Evolutionary conservation across 35 echinoderm and acorn worm genomes (phyloP).

Genomic region (Amphiura filiformis): DNA sequence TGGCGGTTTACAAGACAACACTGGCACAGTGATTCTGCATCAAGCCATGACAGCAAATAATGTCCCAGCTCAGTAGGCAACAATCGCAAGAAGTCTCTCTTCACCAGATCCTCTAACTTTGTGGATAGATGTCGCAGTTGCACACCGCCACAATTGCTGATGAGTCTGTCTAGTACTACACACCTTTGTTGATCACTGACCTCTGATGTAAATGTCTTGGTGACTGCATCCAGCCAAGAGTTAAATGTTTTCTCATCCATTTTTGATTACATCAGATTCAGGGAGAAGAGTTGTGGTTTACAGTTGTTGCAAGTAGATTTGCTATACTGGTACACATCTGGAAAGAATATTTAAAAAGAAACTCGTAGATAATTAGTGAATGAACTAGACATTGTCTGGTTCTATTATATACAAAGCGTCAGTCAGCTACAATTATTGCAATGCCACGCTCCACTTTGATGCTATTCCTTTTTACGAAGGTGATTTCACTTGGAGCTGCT

Average conservation of each 20-base stretch:
- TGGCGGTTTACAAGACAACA: constrained; percentile 83
- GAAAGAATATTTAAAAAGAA: no score
- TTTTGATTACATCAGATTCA: background rate
- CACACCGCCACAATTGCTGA: constrained; percentile 44
- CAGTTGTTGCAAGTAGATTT: no score
- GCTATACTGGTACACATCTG: no score
- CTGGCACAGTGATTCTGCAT: constrained; percentile 62
- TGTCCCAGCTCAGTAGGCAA: constrained; percentile 76
- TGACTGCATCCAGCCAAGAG: constrained; percentile 35
- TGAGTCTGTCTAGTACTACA: constrained; percentile 39
- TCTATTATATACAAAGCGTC: no score
- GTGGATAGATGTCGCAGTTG: constrained; percentile 74
- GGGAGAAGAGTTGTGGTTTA: no score
- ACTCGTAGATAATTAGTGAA: no score
- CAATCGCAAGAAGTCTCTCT: constrained; percentile 83
- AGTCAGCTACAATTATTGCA: no score
- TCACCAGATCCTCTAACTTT: constrained; percentile 75
- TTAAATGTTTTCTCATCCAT: constrained; percentile 78
- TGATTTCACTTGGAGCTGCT: no score
- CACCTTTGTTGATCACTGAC: constrained; percentile 59
- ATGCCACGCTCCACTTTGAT: no score
- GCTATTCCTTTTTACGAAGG: no score
- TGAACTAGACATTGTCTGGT: no score
- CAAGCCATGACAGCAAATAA: constrained; percentile 85
- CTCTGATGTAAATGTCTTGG: constrained; percentile 42